Evolutionary conservation across 2,797 vertebrate genomes (phyloP).

Genomic region (Microchirus variegatus): DNA sequence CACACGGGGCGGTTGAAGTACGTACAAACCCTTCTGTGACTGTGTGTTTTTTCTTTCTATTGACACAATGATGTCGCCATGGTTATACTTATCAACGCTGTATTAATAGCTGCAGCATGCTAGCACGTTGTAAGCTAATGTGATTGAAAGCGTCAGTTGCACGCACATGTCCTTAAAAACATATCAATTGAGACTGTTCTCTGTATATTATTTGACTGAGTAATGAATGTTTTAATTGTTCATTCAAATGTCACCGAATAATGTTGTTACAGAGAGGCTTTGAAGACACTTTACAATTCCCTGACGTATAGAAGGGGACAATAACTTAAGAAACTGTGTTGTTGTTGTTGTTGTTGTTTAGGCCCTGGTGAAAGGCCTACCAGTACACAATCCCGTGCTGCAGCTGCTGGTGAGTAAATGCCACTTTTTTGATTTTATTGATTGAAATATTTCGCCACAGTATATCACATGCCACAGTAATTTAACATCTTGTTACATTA

Average conservation of each 20-base stretch:
- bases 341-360: constrained; percentile 25
- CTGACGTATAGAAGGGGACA: background rate
- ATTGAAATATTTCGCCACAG: too few relatives aligned
- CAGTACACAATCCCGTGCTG: constrained; percentile 48
- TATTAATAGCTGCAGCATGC: constrained; percentile 1
- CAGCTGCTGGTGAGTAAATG: constrained; percentile 71
- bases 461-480: too few relatives aligned
- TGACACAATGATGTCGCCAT: background rate
- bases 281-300: background rate
- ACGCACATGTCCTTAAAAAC: too few relatives aligned
- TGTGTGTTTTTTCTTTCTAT: background rate
- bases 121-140: constrained; percentile 37
- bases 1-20: constrained; percentile 69
- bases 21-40: background rate
- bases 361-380: constrained; percentile 51
- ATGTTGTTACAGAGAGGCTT: background rate
- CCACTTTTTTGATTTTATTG: too few relatives aligned
- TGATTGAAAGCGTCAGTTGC: background rate
- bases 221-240: background rate
- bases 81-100: background rate
- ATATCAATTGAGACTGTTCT: accelerated
- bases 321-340: background rate
- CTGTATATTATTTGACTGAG: background rate
- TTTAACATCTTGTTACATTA: too few relatives aligned
- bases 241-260: background rate